phyloP scores from a whole-genome alignment of 2,888 invertebrate genomes.

The Parnassius mnemosyne region DNA sequence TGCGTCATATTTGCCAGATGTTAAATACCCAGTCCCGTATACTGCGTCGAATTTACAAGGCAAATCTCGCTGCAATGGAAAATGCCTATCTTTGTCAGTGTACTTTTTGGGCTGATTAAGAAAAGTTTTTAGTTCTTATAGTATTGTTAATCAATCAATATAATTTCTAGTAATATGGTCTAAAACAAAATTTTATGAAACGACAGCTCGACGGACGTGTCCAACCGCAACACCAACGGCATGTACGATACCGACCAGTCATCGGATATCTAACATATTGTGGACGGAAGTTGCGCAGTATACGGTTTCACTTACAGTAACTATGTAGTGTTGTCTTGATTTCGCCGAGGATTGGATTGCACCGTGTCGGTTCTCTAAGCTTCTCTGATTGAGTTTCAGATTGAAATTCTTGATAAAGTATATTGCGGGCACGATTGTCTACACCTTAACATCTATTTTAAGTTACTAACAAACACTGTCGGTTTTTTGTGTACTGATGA shows the following conservation, averaged over 20 bases:
- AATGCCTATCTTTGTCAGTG: no score
- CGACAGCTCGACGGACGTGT: slow-evolving; percentile 48
- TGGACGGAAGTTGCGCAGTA: slow-evolving; percentile 73
- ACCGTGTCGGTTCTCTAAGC: slow-evolving; percentile 63
- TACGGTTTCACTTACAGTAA: slow-evolving; percentile 72
- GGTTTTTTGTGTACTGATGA: background rate
- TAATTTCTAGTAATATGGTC: no score
- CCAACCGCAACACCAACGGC: slow-evolving; percentile 51
- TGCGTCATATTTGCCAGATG: no score
- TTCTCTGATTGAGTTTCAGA: slow-evolving; percentile 68
- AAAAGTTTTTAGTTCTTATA: no score
- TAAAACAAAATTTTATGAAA: slow-evolving; percentile 35
- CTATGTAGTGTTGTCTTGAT: slow-evolving; percentile 61
- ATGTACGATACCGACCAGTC: slow-evolving; percentile 41
- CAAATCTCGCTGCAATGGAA: no score
- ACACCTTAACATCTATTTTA: background rate
- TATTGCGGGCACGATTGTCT: slow-evolving; percentile 4
- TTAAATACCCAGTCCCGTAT: no score
- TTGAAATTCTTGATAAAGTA: slow-evolving; percentile 43
- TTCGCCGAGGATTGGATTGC: slow-evolving; percentile 57
- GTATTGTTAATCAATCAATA: no score
- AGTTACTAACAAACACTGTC: background rate
- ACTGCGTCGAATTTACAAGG: no score
- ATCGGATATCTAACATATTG: slow-evolving; percentile 65
- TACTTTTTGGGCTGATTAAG: no score